Percentiles rank a stretch among this genome's conserved stretches.
phyloP scores from a whole-genome alignment of 2,113 vertebrate species.

The Ameiurus melas region DNA sequence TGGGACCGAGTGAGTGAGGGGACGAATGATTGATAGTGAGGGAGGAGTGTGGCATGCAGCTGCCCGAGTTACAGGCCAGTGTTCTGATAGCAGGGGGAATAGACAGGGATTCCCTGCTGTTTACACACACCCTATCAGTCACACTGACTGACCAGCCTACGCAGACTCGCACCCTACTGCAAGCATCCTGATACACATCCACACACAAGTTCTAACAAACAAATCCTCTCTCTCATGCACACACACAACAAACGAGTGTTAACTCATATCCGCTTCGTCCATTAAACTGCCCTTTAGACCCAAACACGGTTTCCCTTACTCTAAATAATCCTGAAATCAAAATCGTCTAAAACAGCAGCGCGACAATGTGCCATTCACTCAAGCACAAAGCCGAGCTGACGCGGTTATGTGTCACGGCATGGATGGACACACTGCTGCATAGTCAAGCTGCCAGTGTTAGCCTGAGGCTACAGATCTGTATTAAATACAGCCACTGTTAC shows the following conservation, averaged over 20 bases:
- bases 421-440: slow-evolving; percentile 36
- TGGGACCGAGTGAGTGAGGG: neutral
- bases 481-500: slow-evolving; percentile 33
- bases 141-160: slow-evolving; percentile 36
- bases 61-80: slow-evolving; percentile 50
- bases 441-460: slow-evolving; percentile 9
- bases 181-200: neutral
- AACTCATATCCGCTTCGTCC: neutral
- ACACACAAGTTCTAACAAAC: neutral
- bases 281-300: slow-evolving; percentile 8
- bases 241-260: neutral
- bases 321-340: slow-evolving; percentile 19
- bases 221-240: neutral
- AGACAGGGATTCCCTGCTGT: slow-evolving; percentile 15
- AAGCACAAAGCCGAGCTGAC: slow-evolving; percentile 35
- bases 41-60: slow-evolving; percentile 53
- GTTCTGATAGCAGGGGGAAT: slow-evolving; percentile 48
- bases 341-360: neutral
- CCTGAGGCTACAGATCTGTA: slow-evolving; percentile 27
- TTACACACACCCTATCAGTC: slow-evolving; percentile 58
- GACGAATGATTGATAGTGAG: neutral
- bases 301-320: slow-evolving; percentile 25
- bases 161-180: neutral
- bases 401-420: slow-evolving; percentile 21
- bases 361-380: slow-evolving; percentile 44